Base-by-base conservation (phyloP, 1,140 invertebrate genomes). In the Caenorhabditis latens region DNA sequence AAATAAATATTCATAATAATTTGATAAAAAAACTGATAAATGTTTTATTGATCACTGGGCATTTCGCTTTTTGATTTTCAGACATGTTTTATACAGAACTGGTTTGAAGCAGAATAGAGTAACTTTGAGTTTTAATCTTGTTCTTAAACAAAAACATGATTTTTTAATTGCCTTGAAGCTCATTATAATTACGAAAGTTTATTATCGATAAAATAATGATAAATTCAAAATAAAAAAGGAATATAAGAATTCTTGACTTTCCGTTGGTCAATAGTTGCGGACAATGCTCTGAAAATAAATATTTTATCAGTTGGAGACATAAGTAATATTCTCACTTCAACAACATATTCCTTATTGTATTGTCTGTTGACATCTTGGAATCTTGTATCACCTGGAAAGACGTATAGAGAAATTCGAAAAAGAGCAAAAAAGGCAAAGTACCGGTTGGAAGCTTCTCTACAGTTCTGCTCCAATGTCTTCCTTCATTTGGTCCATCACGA, bases 361-460 rank as follows among this genome's bases (percentile, higher is more conserved):
- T 88, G 87, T 61, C 87, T 75, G 61, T 83, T 88, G 43, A 88
- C 85, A 55, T 88, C 85, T 61, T 88, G 87, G 87, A 88, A 88
- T 24, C 67, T 83, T 19, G 85, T 86, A 19, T 86, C 79, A n/a
- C 85, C 85, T 79, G 67, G 43, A 53, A 79, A 32, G 2, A 40
- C 5, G 9, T 11, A 32, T 1, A 13, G 7, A 40, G 21, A 13
- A 9, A 24, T 6, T 7, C 6, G 11, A 1, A 32, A 40, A 32
- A 63, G 61, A 9, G 9, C 8, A 71, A 55, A 53, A 75, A 42
- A 21, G 32, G 9, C 13, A 11, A 55, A 13, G 6, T 75, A 86
- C 85, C 85, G 32, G 67, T 65, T 53, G 86, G 86, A 8, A 57
- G 24, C 19, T 57, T 48, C 42, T 86, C 86, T 1, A 86, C 86